These are phyloP conservation scores for Disparrhopalites patrizii DNA, from an alignment of 2,888 invertebrate genomes.

Conservation along the genomic window DNA sequence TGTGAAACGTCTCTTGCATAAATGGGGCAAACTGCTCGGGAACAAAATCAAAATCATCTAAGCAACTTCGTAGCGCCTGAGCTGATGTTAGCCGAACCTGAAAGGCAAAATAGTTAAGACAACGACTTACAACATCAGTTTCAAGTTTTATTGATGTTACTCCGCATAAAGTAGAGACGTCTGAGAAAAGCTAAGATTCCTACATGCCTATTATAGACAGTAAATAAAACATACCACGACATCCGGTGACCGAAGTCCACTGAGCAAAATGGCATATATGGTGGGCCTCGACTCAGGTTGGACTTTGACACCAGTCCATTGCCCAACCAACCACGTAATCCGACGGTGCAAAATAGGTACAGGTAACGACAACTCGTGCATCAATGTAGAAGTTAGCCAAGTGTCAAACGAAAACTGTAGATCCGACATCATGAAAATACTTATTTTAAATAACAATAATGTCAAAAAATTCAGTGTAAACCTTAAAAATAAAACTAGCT, in stretches of 20 bases:
- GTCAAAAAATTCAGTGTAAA: not conserved
- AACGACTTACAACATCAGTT: not conserved
- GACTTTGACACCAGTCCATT: slow-evolving; percentile 70
- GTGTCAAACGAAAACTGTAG: slow-evolving; percentile 79
- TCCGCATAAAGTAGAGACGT: too few relatives aligned
- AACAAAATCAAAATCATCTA: slow-evolving; percentile 91
- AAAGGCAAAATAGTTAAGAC: slow-evolving; percentile 31
- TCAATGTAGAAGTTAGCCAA: slow-evolving; percentile 80
- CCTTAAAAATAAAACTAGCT: not conserved
- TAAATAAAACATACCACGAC: slow-evolving; percentile 64
- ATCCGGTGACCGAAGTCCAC: slow-evolving; percentile 68
- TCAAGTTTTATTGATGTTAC: too few relatives aligned
- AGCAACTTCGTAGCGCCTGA: slow-evolving; percentile 72
- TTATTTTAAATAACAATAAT: slow-evolving; percentile 5
- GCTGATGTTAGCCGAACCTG: slow-evolving; percentile 78
- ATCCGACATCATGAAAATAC: not conserved
- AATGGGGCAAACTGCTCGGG: slow-evolving; percentile 80
- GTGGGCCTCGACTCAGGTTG: slow-evolving; percentile 72
- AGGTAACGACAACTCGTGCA: slow-evolving; percentile 70
- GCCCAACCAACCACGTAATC: slow-evolving; percentile 77
- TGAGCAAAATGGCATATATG: slow-evolving; percentile 72
- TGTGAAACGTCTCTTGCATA: slow-evolving; percentile 70
- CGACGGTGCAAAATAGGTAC: slow-evolving; percentile 76
- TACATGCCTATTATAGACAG: too few relatives aligned
- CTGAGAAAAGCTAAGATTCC: too few relatives aligned